A percentile compares a stretch with the other conserved stretches of the same genome.
Evolutionary conservation across 2,113 vertebrate species (phyloP).

Genomic region (Toxotes jaculatrix): DNA sequence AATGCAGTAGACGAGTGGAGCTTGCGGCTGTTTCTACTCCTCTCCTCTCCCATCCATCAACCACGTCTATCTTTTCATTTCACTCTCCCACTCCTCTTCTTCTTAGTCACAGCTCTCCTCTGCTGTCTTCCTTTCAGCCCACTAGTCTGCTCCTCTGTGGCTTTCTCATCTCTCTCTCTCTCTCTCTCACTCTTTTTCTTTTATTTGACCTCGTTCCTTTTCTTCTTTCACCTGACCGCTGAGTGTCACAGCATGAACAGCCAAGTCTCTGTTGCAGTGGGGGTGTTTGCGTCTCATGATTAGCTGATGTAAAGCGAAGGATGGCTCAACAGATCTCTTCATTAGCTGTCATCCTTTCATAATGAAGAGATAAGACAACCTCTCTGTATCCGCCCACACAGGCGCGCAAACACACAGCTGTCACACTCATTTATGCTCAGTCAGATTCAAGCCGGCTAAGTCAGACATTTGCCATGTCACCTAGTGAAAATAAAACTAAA

Average conservation of each 20-base stretch:
- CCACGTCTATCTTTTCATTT: constrained; percentile 62
- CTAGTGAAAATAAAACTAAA: constrained; percentile 30
- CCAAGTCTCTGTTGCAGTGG: constrained; percentile 29
- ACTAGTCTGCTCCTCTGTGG: constrained; percentile 44
- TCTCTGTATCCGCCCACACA: constrained; percentile 34
- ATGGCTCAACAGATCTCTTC: constrained; percentile 55
- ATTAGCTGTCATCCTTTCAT: constrained; percentile 57
- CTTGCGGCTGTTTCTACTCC: constrained; percentile 69
- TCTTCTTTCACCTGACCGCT: constrained; percentile 45
- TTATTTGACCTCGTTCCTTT: constrained; percentile 52
- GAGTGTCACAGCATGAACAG: constrained; percentile 49
- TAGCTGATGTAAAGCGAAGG: constrained; percentile 55
- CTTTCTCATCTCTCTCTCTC: constrained; percentile 29
- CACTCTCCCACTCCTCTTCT: constrained; percentile 52
- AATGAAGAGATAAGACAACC: constrained; percentile 53
- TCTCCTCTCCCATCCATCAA: constrained; percentile 71
- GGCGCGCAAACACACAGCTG: constrained; percentile 35
- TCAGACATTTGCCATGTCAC: constrained; percentile 31
- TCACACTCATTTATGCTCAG: constrained; percentile 42
- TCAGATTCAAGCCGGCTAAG: constrained; percentile 33
- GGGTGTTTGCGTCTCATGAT: constrained; percentile 26
- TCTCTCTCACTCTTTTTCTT: neutral
- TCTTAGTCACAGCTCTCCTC: constrained; percentile 66
- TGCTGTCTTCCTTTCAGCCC: constrained; percentile 55
- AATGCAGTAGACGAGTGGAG: constrained; percentile 63